A percentile compares a stretch with the other conserved stretches of the same genome.
These are phyloP conservation scores for Sebastes itinus DNA, from an alignment of 2,797 vertebrate species.

Conservation along the genomic window DNA sequence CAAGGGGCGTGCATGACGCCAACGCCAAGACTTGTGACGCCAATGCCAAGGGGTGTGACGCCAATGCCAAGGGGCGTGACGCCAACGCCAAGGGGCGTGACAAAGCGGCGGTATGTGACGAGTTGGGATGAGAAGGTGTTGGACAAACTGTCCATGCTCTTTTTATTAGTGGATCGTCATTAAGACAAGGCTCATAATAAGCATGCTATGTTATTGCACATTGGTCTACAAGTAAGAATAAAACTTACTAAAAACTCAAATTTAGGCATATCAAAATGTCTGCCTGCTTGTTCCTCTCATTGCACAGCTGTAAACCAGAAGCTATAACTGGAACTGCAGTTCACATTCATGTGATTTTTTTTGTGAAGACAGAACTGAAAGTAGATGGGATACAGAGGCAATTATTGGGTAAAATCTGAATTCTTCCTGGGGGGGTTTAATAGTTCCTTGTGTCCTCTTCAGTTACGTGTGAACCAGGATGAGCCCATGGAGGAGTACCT, in stretches of 20 bases:
- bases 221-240: not conserved
- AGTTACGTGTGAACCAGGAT: conserved; percentile 96
- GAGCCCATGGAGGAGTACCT: conserved; percentile 91
- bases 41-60: no score
- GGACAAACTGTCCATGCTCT: not conserved
- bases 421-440: not conserved
- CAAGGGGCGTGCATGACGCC: no score
- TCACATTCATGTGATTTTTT: not conserved
- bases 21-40: no score
- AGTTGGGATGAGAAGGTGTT: no score
- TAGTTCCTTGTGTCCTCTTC: not conserved
- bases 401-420: not conserved
- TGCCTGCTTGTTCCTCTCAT: not conserved
- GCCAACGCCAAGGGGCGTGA: no score
- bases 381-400: not conserved
- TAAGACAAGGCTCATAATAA: not conserved
- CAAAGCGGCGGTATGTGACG: no score
- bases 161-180: not conserved
- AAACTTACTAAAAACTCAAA: not conserved
- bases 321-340: not conserved
- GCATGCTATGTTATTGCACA: not conserved
- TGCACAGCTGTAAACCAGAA: not conserved
- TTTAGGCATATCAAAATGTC: not conserved
- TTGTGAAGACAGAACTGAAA: not conserved
- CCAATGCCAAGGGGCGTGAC: no score